Conservation (phyloP, 2,113 vertebrate genomes). For the Thermophis baileyi region DNA sequence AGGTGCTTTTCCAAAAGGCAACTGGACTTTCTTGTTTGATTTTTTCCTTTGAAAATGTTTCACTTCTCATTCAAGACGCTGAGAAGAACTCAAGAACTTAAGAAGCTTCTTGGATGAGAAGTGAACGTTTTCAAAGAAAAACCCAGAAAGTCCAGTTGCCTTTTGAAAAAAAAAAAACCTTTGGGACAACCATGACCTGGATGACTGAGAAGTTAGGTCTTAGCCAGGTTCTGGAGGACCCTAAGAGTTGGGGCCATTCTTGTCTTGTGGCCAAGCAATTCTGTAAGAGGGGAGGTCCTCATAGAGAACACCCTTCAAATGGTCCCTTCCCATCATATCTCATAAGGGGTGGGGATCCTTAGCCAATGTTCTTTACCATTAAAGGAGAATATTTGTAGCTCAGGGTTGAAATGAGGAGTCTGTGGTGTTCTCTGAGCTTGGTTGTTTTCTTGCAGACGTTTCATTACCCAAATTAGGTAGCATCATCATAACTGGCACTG, state of each 20-base stretch:
- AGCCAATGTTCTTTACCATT: neutral
- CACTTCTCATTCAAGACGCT: too few relatives aligned
- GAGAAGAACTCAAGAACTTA: too few relatives aligned
- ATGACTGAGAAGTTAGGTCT: neutral
- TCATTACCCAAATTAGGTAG: neutral
- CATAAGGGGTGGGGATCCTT: neutral
- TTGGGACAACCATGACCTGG: too few relatives aligned
- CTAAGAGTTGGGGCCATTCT: neutral
- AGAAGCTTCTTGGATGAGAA: too few relatives aligned
- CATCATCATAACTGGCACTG: neutral
- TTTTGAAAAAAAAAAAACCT: too few relatives aligned
- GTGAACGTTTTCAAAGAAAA: too few relatives aligned
- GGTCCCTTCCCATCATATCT: neutral
- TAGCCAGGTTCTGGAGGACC: neutral
- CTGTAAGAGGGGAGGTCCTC: neutral
- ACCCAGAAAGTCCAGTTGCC: too few relatives aligned
- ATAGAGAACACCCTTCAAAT: neutral
- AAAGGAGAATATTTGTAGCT: neutral
- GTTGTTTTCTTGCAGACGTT: neutral
- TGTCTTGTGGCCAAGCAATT: neutral
- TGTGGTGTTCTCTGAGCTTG: neutral
- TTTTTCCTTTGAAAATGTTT: too few relatives aligned
- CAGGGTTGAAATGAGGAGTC: neutral
- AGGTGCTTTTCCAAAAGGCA: too few relatives aligned
- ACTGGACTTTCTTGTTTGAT: too few relatives aligned